These are phyloP conservation scores for Pentamera pediparva DNA, from an alignment of 53 echinoderm and acorn worm genomes.

Conservation along the genomic window DNA sequence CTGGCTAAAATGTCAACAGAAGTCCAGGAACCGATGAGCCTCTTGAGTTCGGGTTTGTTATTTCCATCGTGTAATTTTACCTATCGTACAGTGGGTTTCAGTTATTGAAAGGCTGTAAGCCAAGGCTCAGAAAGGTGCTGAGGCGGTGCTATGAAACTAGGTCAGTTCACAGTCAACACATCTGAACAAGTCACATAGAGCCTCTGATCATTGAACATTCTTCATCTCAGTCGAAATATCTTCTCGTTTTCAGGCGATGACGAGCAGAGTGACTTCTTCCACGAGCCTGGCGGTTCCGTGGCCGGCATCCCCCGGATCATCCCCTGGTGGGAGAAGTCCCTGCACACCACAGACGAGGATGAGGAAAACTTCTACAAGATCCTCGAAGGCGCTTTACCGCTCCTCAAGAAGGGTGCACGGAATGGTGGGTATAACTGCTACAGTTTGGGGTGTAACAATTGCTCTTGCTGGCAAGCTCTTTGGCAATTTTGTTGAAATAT, in stretches of 20 bases:
- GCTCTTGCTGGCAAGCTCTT: neutral
- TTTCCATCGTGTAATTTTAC: no score
- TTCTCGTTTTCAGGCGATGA: slow-evolving; percentile 94
- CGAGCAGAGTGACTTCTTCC: slow-evolving; percentile 98
- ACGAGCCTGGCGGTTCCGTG: slow-evolving; percentile 69
- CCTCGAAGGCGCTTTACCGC: slow-evolving; percentile 70
- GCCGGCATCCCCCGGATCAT: slow-evolving; percentile 69
- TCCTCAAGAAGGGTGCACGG: slow-evolving; percentile 65
- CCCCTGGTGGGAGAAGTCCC: slow-evolving; percentile 92
- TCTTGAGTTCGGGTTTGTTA: no score
- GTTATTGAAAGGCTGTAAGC: no score
- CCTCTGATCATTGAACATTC: neutral
- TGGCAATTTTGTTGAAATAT: no score
- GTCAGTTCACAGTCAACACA: no score
- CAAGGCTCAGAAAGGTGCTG: neutral
- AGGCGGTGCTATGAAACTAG: no score
- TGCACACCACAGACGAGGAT: slow-evolving; percentile 37
- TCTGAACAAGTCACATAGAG: neutral
- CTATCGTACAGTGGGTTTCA: no score
- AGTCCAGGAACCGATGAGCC: no score
- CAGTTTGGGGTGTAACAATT: neutral
- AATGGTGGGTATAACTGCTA: slow-evolving; percentile 48
- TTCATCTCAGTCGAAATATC: no score
- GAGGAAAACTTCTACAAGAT: slow-evolving; percentile 75
- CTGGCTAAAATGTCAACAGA: no score